These are phyloP conservation scores for Apogon talboti DNA, from an alignment of 2,797 vertebrate genomes.

Conservation along the genomic window DNA sequence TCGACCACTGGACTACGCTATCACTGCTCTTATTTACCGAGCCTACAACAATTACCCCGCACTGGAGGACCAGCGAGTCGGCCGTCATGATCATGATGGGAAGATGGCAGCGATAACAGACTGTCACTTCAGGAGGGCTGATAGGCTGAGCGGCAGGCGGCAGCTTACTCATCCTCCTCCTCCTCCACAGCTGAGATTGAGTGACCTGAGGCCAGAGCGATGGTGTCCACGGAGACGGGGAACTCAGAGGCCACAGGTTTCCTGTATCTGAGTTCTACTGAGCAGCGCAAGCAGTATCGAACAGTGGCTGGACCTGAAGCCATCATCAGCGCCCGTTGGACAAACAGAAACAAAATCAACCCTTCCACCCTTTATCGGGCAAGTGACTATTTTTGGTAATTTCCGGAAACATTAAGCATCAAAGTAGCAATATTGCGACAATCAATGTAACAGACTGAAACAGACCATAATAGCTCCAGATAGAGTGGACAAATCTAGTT, in stretches of 20 bases:
- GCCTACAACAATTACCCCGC: constrained; percentile 35
- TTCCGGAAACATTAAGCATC: no score
- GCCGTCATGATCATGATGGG: constrained; percentile 9
- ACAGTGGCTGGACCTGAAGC: constrained; percentile 18
- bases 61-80: constrained; percentile 4
- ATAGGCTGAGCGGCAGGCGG: constrained; percentile 4
- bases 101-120: constrained; percentile 39
- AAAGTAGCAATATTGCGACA: no score
- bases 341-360: constrained; percentile 26
- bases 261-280: constrained; percentile 16
- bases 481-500: no score
- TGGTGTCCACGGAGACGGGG: constrained; percentile 21
- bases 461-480: no score
- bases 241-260: no score
- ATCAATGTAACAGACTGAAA: no score
- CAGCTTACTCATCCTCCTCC: constrained; percentile 39
- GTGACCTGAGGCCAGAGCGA: constrained; percentile 31
- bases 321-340: not conserved
- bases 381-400: no score
- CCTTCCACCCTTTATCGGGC: no score
- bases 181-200: constrained; percentile 33
- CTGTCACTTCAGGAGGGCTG: constrained; percentile 29
- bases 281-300: constrained; percentile 8
- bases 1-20: constrained; percentile 9
- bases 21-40: constrained; percentile 34